These are phyloP conservation scores for Hepsetus odoe DNA, from an alignment of 2,113 vertebrate species.

Conservation along the genomic window DNA sequence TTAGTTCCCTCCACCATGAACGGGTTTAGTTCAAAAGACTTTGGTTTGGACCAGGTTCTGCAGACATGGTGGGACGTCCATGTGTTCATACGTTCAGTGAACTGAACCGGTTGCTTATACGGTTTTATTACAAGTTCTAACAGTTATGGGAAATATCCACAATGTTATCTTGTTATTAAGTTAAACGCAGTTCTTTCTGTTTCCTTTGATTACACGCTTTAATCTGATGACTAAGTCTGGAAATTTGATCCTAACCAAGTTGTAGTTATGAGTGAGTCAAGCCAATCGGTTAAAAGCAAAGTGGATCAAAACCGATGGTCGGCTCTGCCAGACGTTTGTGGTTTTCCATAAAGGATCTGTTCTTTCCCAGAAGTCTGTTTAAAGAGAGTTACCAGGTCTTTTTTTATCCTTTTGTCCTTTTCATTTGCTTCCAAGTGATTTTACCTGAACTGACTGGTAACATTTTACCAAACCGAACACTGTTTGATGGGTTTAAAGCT, in stretches of 20 bases:
- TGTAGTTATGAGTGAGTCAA: conserved; percentile 59
- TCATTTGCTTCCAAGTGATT: conserved; percentile 41
- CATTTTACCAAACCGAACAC: neutral
- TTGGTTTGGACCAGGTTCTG: too few relatives aligned
- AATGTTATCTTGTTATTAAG: too few relatives aligned
- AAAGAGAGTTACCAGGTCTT: conserved; percentile 52
- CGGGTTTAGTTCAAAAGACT: too few relatives aligned
- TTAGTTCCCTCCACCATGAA: too few relatives aligned
- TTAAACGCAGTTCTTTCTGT: too few relatives aligned
- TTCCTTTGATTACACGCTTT: neutral
- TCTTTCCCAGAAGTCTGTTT: conserved; percentile 43
- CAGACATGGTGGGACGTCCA: too few relatives aligned
- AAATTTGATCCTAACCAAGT: conserved; percentile 43
- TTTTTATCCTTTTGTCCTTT: conserved; percentile 59
- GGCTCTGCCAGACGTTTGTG: conserved; percentile 62
- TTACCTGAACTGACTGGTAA: neutral
- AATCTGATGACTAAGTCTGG: conserved; percentile 48
- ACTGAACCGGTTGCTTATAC: too few relatives aligned
- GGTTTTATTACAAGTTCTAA: too few relatives aligned
- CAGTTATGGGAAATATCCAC: too few relatives aligned
- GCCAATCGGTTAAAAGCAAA: conserved; percentile 53
- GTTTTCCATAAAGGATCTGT: conserved; percentile 13
- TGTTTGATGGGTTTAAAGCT: too few relatives aligned
- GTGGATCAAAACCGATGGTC: conserved; percentile 54
- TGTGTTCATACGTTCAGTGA: too few relatives aligned